phyloP scores from a whole-genome alignment of 1,140 invertebrate species.

The Drosophila tsacasi region DNA sequence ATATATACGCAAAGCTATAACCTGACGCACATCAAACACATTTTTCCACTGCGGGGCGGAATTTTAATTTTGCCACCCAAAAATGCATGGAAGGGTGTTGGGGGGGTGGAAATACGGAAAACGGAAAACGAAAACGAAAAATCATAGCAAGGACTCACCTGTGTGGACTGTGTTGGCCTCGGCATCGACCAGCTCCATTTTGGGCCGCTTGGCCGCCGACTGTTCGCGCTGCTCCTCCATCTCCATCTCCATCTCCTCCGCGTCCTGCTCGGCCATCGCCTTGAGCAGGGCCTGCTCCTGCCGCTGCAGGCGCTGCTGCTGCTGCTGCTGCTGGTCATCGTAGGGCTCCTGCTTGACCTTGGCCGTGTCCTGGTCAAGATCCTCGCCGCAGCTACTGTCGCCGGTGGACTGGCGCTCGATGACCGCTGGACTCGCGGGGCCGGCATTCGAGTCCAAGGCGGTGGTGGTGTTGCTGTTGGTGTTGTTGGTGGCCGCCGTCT shows the following conservation, averaged over 20 bases:
- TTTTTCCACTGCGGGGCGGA: conserved; percentile 53
- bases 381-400: conserved; percentile 41
- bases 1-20: not conserved
- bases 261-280: not conserved
- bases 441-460: conserved; percentile 25
- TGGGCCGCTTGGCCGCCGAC: conserved; percentile 88
- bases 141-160: conserved; percentile 88
- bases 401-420: conserved; percentile 27
- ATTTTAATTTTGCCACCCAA: conserved; percentile 67
- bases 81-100: conserved; percentile 19
- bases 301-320: conserved; percentile 41
- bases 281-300: conserved; percentile 81
- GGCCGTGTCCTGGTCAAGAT: conserved; percentile 14
- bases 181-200: conserved; percentile 93
- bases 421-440: conserved; percentile 38
- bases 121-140: too few relatives aligned
- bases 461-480: not conserved
- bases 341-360: conserved; percentile 89
- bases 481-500: conserved; percentile 24
- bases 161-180: conserved; percentile 95
- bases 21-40: conserved; percentile 73
- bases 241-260: conserved; percentile 58
- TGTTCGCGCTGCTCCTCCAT: conserved; percentile 26
- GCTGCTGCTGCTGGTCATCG: conserved; percentile 39
- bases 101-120: not conserved